A percentile compares a stretch with the other conserved stretches of the same genome.
Evolutionary conservation across 2,113 vertebrate genomes (phyloP).

Genomic region (Emberiza fucata): DNA sequence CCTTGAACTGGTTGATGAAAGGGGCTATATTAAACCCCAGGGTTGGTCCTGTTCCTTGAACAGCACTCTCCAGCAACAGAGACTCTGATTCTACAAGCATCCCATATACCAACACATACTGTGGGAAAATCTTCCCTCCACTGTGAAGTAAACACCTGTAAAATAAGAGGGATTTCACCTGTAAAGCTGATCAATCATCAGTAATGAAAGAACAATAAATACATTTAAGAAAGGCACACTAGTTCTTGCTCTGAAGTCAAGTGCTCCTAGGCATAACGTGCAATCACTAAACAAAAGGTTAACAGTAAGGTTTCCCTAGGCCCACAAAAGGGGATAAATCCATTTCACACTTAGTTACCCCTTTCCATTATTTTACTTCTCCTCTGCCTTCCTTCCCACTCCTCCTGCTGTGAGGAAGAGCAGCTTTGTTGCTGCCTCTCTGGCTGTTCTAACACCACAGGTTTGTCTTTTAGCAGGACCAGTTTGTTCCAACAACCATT

Average conservation of each 20-base stretch:
- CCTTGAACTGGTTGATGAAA: slow-evolving; percentile 98
- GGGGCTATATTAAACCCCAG: slow-evolving; percentile 92
- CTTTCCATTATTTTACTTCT: not conserved
- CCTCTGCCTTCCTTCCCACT: not conserved
- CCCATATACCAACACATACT: slow-evolving; percentile 86
- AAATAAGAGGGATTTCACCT: not conserved
- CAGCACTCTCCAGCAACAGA: slow-evolving; percentile 87
- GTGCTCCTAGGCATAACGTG: not conserved
- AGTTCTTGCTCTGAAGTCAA: not conserved
- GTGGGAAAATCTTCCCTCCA: slow-evolving; percentile 91
- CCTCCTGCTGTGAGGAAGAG: not conserved
- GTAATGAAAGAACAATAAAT: not conserved
- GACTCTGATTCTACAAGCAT: slow-evolving; percentile 89
- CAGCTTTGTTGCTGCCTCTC: not conserved
- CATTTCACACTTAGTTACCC: not conserved
- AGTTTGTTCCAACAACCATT: not conserved
- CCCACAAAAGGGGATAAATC: not conserved
- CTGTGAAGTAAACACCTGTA: slow-evolving; percentile 89
- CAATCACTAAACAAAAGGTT: not conserved
- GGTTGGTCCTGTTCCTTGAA: slow-evolving; percentile 89
- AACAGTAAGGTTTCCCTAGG: not conserved
- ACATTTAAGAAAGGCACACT: not conserved
- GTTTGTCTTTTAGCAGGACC: not conserved
- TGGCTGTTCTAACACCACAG: not conserved
- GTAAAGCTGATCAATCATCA: not conserved